Evolutionary conservation across 2,797 vertebrate genomes (phyloP).

Genomic region (Labroides dimidiatus): DNA sequence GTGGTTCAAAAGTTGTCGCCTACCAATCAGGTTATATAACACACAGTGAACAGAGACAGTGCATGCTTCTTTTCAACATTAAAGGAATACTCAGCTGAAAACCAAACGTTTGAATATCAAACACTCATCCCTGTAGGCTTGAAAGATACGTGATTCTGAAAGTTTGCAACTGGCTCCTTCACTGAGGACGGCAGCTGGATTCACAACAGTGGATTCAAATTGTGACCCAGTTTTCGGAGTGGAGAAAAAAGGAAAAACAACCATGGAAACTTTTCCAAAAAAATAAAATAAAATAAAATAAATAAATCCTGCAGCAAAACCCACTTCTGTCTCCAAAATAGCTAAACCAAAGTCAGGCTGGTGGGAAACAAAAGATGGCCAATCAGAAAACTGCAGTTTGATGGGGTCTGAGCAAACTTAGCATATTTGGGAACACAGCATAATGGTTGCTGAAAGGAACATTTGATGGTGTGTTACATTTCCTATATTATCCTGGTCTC

Average conservation of each 20-base stretch:
- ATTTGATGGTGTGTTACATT: constrained; percentile 3
- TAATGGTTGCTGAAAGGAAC: constrained; percentile 21
- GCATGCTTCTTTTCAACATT: constrained; percentile 21
- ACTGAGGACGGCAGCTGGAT: constrained; percentile 38
- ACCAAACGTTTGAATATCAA: constrained; percentile 39
- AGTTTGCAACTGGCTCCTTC: constrained; percentile 41
- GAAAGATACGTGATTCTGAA: constrained; percentile 28
- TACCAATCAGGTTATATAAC: constrained; percentile 41
- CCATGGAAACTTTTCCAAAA: constrained; percentile 14
- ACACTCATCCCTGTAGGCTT: constrained; percentile 26
- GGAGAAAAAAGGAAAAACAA: constrained; percentile 9
- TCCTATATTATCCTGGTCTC: constrained; percentile 14
- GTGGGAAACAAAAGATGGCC: not conserved
- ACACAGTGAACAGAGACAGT: constrained; percentile 12
- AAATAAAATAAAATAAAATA: too few relatives aligned
- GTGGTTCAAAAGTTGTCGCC: constrained; percentile 28
- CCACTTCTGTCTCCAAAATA: constrained; percentile 7
- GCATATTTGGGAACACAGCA: constrained; percentile 10
- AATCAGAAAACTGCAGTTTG: not conserved
- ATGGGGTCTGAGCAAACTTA: not conserved
- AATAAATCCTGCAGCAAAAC: constrained; percentile 15
- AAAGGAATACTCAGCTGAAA: constrained; percentile 36
- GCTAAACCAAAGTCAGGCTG: not conserved
- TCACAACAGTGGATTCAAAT: constrained; percentile 38
- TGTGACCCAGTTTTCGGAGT: constrained; percentile 54